Percentiles rank a stretch among this genome's conserved stretches.
Conservation (phyloP, 2,797 vertebrate genomes). For the Acipenser oxyrinchus region DNA sequence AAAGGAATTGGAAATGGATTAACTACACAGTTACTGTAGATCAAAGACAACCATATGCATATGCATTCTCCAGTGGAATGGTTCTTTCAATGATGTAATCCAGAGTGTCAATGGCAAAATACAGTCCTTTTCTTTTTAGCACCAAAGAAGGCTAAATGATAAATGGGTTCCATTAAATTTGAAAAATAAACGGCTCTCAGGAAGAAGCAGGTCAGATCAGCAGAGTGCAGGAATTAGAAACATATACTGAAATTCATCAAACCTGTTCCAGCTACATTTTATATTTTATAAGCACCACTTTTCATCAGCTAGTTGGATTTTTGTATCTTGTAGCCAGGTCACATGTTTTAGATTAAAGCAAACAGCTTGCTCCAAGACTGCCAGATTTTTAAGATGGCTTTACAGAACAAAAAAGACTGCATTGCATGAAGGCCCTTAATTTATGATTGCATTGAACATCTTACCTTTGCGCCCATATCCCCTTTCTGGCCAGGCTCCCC, state of each 20-base stretch:
- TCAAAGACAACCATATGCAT: too few species aligned
- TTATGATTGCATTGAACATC: slow-evolving; percentile 14
- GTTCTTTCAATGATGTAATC: slow-evolving; percentile 27
- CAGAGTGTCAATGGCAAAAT: slow-evolving; percentile 19
- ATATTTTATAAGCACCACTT: slow-evolving; percentile 32
- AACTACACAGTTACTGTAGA: too few species aligned
- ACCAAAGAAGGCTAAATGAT: slow-evolving; percentile 43
- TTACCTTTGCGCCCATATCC: slow-evolving; percentile 86
- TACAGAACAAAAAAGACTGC: slow-evolving; percentile 22
- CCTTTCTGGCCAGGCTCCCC: slow-evolving; percentile 84
- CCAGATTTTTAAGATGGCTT: slow-evolving; percentile 23
- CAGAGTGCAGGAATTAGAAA: slow-evolving; percentile 35
- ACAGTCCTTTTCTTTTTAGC: slow-evolving; percentile 22
- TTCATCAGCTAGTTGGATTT: slow-evolving; percentile 12
- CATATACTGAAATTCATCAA: slow-evolving; percentile 30
- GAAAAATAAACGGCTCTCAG: slow-evolving; percentile 30
- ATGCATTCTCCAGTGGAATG: too few species aligned
- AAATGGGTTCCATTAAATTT: slow-evolving; percentile 50
- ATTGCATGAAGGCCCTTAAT: background rate
- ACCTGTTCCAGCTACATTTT: slow-evolving; percentile 21
- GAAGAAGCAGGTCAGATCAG: slow-evolving; percentile 34
- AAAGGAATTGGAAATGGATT: slow-evolving; percentile 28
- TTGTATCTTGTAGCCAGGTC: slow-evolving; percentile 17
- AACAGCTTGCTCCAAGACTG: slow-evolving; percentile 20
- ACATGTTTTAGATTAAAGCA: slow-evolving; percentile 32